These are phyloP conservation scores for Scleropages formosus DNA, from an alignment of 2,797 vertebrate species.

Conservation along the genomic window DNA sequence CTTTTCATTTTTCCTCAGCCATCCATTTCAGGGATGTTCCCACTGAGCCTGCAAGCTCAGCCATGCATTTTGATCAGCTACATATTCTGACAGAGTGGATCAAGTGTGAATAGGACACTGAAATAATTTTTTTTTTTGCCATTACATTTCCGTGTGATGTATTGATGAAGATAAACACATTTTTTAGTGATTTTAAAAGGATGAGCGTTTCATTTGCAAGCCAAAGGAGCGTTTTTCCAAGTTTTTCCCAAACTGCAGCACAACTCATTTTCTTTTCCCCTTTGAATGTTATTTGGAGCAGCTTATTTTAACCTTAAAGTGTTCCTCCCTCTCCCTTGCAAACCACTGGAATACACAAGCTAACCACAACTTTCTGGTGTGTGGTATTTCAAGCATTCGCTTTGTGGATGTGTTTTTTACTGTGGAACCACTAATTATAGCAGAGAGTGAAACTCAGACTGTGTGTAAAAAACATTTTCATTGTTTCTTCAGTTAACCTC, in stretches of 20 bases:
- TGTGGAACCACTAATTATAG: conserved; percentile 66
- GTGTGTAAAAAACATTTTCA: conserved; percentile 52
- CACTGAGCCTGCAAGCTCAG: conserved; percentile 39
- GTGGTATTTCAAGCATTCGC: conserved; percentile 50
- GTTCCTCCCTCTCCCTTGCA: conserved; percentile 53
- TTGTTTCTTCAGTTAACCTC: conserved; percentile 48
- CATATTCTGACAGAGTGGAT: background rate
- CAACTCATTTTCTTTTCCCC: conserved; percentile 24
- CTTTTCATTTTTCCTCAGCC: conserved; percentile 34
- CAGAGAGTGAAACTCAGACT: conserved; percentile 51
- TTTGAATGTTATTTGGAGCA: conserved; percentile 44
- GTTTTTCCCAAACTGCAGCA: background rate
- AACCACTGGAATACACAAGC: conserved; percentile 50
- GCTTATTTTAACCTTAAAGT: conserved; percentile 55
- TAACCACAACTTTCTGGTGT: conserved; percentile 56
- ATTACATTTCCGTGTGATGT: background rate
- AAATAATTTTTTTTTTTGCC: background rate
- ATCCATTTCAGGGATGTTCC: conserved; percentile 37
- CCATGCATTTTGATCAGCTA: conserved; percentile 32
- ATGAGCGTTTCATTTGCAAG: background rate
- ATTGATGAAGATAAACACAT: background rate
- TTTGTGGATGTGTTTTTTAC: conserved; percentile 61
- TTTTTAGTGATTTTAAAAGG: background rate
- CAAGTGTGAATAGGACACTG: background rate
- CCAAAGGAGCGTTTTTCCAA: background rate